These are phyloP conservation scores for Malacoraja senta DNA, from an alignment of 2,797 vertebrate genomes.

Conservation along the genomic window DNA sequence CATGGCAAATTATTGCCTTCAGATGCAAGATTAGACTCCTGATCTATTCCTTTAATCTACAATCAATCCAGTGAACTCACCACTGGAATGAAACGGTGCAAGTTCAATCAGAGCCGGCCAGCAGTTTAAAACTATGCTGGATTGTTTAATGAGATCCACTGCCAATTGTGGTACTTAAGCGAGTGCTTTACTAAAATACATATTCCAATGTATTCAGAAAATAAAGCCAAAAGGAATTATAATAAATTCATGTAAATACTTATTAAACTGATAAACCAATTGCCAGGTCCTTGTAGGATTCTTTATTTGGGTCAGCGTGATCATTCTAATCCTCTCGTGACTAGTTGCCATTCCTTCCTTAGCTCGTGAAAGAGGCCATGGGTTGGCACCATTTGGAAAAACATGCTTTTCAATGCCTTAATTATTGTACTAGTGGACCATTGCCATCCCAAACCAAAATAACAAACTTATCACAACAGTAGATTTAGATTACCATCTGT, in stretches of 20 bases:
- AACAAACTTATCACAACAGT: neutral
- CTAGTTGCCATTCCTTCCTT: neutral
- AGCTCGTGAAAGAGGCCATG: neutral
- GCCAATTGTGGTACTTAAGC: neutral
- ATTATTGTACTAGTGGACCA: neutral
- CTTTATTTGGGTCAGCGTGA: conserved; percentile 28
- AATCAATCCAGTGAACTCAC: conserved; percentile 64
- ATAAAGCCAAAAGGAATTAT: neutral
- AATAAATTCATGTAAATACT: conserved; percentile 32
- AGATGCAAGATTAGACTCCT: conserved; percentile 67
- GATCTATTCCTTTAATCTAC: conserved; percentile 69
- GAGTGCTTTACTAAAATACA: conserved; percentile 23
- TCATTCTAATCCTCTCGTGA: conserved; percentile 20
- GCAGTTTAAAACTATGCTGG: neutral
- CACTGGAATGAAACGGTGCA: neutral
- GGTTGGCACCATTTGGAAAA: neutral
- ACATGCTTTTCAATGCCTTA: neutral
- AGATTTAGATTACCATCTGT: neutral
- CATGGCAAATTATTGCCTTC: conserved; percentile 66
- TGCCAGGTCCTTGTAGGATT: conserved; percentile 2
- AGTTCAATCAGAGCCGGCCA: neutral
- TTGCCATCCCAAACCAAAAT: neutral
- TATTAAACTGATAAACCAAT: conserved; percentile 27
- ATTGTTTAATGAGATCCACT: neutral
- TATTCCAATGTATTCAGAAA: neutral